Conservation (phyloP, 2,113 vertebrate species). For the human region DNA sequence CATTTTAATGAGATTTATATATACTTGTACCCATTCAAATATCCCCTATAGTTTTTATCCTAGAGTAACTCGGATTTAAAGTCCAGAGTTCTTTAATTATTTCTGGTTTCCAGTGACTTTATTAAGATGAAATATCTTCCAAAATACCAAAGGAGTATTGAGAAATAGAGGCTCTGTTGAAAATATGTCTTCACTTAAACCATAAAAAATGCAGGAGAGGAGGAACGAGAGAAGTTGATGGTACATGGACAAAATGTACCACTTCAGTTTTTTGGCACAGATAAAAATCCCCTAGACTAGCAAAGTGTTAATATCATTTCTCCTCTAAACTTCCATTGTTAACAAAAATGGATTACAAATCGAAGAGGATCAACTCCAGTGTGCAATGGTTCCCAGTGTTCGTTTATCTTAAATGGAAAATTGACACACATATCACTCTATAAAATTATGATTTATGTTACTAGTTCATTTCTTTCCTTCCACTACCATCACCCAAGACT, state of each 20-base stretch:
- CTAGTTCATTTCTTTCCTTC: conserved; percentile 60
- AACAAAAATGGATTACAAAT: conserved; percentile 45
- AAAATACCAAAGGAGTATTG: neutral
- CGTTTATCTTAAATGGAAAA: conserved; percentile 63
- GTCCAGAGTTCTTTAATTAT: neutral
- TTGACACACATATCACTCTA: conserved; percentile 58
- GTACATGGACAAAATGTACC: neutral
- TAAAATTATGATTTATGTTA: conserved; percentile 80
- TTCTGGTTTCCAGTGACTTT: neutral
- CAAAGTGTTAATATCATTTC: neutral
- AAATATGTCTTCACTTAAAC: neutral
- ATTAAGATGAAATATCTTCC: conserved; percentile 42
- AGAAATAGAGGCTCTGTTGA: neutral
- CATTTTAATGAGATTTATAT: neutral
- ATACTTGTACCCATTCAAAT: neutral
- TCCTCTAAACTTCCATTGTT: neutral
- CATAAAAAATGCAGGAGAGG: neutral
- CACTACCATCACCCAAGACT: conserved; percentile 62
- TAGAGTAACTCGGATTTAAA: neutral
- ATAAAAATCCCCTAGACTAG: neutral
- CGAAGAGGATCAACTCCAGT: neutral
- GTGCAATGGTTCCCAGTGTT: conserved; percentile 31
- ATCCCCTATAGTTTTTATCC: neutral
- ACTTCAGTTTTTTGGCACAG: neutral
- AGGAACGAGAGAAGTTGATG: neutral